Conservation (phyloP, 2,113 vertebrate species). For the Himantopus leucocephalus region DNA sequence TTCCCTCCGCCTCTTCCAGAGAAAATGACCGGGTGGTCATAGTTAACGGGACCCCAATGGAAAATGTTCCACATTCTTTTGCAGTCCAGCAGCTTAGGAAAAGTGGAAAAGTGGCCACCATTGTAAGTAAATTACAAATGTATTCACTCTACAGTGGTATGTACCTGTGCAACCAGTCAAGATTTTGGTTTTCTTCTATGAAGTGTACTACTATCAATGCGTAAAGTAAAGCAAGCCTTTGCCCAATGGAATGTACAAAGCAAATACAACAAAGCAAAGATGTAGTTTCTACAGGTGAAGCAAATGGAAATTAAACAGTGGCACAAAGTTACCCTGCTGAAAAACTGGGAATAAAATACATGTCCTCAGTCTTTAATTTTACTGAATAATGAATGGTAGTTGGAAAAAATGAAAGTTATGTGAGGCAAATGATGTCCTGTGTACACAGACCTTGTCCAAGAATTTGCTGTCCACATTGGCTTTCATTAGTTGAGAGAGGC, state of each 20-base stretch:
- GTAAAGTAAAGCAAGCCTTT: neutral
- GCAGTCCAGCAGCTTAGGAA: constrained; percentile 95
- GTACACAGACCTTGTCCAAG: neutral
- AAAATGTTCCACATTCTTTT: constrained; percentile 89
- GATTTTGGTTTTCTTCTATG: neutral
- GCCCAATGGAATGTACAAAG: neutral
- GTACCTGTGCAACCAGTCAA: neutral
- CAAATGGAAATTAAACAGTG: neutral
- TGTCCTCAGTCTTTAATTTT: neutral
- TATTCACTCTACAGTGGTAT: neutral
- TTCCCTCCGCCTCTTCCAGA: constrained; percentile 52
- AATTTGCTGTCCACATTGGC: neutral
- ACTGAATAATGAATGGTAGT: neutral
- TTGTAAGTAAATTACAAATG: constrained; percentile 80
- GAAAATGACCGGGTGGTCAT: constrained; percentile 92
- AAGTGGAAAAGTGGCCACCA: constrained; percentile 93
- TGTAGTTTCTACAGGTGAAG: neutral
- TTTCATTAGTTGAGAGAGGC: neutral
- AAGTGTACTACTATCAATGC: neutral
- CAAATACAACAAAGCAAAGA: neutral
- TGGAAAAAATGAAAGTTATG: neutral
- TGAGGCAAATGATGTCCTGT: neutral
- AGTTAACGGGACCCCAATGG: constrained; percentile 91
- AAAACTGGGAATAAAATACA: neutral
- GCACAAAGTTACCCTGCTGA: neutral